Conservation (phyloP, 2,797 vertebrate genomes). For the Cottoperca gobio region DNA sequence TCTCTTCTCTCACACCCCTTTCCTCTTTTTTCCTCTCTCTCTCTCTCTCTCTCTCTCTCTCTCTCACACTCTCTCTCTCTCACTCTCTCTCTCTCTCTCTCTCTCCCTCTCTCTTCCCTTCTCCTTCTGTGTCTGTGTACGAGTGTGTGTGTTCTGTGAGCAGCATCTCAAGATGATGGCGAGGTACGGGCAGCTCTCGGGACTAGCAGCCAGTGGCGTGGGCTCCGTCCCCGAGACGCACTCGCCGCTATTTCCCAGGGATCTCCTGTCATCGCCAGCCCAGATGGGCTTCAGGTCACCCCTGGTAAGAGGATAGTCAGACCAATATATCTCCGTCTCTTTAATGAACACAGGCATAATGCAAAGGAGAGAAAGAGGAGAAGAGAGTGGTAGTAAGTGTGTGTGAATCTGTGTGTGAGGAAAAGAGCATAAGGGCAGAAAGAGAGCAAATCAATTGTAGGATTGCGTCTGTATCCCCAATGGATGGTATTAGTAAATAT, state of each 20-base stretch:
- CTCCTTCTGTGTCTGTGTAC: constrained; percentile 76
- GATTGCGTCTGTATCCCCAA: constrained; percentile 74
- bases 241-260: constrained; percentile 86
- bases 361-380: constrained; percentile 26
- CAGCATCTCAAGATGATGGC: constrained; percentile 88
- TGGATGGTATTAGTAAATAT: constrained; percentile 83
- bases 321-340: constrained; percentile 66
- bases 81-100: constrained; percentile 20
- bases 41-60: constrained; percentile 39
- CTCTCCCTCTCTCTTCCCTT: constrained; percentile 58
- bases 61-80: constrained; percentile 21
- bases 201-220: constrained; percentile 86
- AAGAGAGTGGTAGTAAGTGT: constrained; percentile 29
- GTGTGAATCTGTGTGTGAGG: constrained; percentile 21
- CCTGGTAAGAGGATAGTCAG: constrained; percentile 86
- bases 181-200: constrained; percentile 86
- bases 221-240: constrained; percentile 85
- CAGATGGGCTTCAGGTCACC: constrained; percentile 84
- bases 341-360: constrained; percentile 54
- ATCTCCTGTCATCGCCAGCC: constrained; percentile 83
- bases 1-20: constrained; percentile 60
- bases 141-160: constrained; percentile 83
- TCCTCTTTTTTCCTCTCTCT: no score
- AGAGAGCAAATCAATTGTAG: constrained; percentile 78
- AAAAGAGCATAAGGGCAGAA: constrained; percentile 68